A percentile compares a stretch with the other conserved stretches of the same genome.
phyloP scores from a whole-genome alignment of 2,113 vertebrate genomes.

The Mesocricetus auratus region DNA sequence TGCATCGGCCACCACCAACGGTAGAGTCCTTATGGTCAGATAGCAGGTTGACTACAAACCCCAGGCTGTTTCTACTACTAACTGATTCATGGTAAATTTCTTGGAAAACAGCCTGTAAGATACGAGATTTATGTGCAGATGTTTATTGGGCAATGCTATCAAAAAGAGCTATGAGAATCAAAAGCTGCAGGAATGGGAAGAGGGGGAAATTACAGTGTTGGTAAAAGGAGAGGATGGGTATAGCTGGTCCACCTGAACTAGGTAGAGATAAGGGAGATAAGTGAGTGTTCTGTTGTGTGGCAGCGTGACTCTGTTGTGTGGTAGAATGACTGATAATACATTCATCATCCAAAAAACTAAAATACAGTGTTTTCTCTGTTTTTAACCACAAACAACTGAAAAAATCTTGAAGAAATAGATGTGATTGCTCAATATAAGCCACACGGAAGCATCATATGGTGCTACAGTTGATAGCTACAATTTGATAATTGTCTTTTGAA shows the following conservation, averaged over 20 bases:
- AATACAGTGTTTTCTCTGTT: neutral
- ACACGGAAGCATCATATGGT: neutral
- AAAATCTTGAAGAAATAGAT: neutral
- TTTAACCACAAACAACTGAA: neutral
- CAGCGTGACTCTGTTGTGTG: no score
- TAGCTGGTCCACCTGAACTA: no score
- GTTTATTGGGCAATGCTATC: neutral
- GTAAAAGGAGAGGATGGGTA: no score
- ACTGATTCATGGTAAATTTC: neutral
- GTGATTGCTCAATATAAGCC: neutral
- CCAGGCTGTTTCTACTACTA: neutral
- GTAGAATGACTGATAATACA: neutral
- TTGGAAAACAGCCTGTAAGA: neutral
- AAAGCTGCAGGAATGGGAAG: neutral
- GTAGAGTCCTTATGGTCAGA: neutral
- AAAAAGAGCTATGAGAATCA: neutral
- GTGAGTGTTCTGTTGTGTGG: neutral
- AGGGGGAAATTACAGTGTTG: neutral
- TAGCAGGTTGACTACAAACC: neutral
- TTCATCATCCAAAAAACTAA: neutral
- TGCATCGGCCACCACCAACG: neutral
- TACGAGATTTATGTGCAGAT: neutral
- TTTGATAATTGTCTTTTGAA: neutral
- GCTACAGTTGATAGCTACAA: neutral
- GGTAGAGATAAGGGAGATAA: no score